Percentiles rank a stretch among this genome's conserved stretches.
Conservation (phyloP, 2,888 invertebrate species). For the Napeogenes sylphis region DNA sequence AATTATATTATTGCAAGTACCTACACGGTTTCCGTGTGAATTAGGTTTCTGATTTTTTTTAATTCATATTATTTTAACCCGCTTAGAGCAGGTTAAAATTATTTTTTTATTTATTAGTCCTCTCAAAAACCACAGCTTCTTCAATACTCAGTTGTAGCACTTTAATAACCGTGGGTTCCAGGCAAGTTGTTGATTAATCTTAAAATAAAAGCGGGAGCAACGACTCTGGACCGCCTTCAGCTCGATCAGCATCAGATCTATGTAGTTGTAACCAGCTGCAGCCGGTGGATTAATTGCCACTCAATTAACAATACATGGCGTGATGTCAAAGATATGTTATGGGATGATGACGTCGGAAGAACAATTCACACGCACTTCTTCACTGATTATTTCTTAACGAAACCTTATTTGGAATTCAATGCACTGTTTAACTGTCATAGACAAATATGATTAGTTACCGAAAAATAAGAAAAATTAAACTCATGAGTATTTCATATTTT, state of each 20-base stretch:
- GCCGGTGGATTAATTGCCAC: slow-evolving; percentile 52
- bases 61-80: no score
- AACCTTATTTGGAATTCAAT: neutral
- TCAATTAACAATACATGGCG: slow-evolving; percentile 49
- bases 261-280: slow-evolving; percentile 47
- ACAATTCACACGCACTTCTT: neutral
- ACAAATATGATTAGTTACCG: no score
- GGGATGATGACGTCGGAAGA: neutral
- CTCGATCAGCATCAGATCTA: slow-evolving; percentile 43
- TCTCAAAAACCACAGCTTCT: neutral
- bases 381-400: neutral
- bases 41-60: no score
- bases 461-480: no score
- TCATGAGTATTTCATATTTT: no score
- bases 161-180: slow-evolving; percentile 12
- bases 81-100: no score
- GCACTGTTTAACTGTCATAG: no score
- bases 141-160: neutral
- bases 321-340: slow-evolving; percentile 10
- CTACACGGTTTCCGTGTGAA: no score
- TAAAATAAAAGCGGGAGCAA: slow-evolving; percentile 39
- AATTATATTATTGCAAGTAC: no score
- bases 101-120: no score
- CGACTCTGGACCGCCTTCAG: slow-evolving; percentile 48
- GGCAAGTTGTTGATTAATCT: slow-evolving; percentile 10